Percentiles rank a stretch among this genome's conserved stretches.
Evolutionary conservation across 2,888 invertebrate genomes (phyloP).

Genomic region (Nasonia oneida): DNA sequence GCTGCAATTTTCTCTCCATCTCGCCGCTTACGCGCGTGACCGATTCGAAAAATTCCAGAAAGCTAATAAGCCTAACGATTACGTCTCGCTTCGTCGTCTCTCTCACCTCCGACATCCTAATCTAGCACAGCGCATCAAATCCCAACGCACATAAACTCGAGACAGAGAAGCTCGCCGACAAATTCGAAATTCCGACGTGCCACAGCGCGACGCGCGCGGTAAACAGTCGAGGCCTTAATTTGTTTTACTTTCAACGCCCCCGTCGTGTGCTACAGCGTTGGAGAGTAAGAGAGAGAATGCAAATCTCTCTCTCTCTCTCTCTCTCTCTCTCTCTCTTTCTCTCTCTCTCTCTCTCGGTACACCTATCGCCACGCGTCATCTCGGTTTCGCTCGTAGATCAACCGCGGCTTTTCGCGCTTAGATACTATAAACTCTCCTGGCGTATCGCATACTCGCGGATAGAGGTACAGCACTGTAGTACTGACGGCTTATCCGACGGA

Average conservation of each 20-base stretch:
- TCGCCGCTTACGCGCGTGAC: neutral
- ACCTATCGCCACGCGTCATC: neutral
- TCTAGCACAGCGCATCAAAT: neutral
- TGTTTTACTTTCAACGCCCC: slow-evolving; percentile 43
- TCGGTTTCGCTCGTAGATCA: slow-evolving; percentile 37
- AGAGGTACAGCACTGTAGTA: neutral
- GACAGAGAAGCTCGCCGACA: neutral
- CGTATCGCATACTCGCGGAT: neutral
- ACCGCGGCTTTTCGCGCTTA: neutral
- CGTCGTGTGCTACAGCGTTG: neutral
- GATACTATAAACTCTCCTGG: neutral
- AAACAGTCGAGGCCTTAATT: slow-evolving; percentile 37
- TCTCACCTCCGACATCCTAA: neutral
- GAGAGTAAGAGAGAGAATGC: slow-evolving; percentile 24
- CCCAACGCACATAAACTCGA: neutral
- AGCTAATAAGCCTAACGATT: neutral
- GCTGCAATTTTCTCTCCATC: neutral
- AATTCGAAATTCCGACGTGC: slow-evolving; percentile 10
- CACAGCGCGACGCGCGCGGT: neutral
- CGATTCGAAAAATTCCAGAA: no score
- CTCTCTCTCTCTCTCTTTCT: neutral
- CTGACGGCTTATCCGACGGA: slow-evolving; percentile 9
- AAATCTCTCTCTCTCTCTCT: slow-evolving; percentile 6
- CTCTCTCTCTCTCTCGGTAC: neutral
- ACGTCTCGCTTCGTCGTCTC: neutral